phyloP scores from a whole-genome alignment of 2,797 vertebrate species.

The Carapus acus region DNA sequence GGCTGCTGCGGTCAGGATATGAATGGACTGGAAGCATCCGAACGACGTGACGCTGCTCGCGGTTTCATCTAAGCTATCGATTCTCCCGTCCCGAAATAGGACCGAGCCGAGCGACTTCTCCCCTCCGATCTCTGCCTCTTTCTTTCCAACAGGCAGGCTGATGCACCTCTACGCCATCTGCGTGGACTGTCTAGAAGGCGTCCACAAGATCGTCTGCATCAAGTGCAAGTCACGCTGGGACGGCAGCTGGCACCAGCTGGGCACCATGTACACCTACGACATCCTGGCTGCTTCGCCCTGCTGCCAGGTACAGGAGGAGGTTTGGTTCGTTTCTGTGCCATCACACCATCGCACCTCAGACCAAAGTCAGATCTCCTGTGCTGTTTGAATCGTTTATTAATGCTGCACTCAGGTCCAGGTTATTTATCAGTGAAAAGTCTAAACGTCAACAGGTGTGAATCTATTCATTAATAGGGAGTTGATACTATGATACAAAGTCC shows the following conservation, averaged over 20 bases:
- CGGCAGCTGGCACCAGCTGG: slow-evolving; percentile 98
- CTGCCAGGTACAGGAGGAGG: slow-evolving; percentile 84
- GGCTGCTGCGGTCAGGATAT: background rate
- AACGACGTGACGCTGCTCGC: background rate
- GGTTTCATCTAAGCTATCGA: background rate
- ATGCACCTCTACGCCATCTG: slow-evolving; percentile 99
- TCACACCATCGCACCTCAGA: too few species aligned
- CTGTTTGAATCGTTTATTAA: too few species aligned
- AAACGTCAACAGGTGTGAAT: too few species aligned
- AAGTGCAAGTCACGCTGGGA: slow-evolving; percentile 99
- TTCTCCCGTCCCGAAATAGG: background rate
- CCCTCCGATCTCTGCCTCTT: background rate
- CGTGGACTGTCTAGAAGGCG: slow-evolving; percentile 97
- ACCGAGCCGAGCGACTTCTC: background rate
- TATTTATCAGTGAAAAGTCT: too few species aligned
- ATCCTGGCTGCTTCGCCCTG: slow-evolving; percentile 97
- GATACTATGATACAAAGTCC: too few species aligned
- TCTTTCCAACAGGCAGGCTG: slow-evolving; percentile 80
- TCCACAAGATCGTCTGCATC: slow-evolving; percentile 99
- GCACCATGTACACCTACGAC: slow-evolving; percentile 99
- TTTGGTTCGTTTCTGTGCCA: too few species aligned
- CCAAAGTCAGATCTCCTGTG: too few species aligned
- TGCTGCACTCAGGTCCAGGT: too few species aligned
- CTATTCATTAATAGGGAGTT: too few species aligned
- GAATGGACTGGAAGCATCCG: background rate